Evolutionary conservation across 1,140 invertebrate species (phyloP).

Genomic region (Leguminivora glycinivorella): DNA sequence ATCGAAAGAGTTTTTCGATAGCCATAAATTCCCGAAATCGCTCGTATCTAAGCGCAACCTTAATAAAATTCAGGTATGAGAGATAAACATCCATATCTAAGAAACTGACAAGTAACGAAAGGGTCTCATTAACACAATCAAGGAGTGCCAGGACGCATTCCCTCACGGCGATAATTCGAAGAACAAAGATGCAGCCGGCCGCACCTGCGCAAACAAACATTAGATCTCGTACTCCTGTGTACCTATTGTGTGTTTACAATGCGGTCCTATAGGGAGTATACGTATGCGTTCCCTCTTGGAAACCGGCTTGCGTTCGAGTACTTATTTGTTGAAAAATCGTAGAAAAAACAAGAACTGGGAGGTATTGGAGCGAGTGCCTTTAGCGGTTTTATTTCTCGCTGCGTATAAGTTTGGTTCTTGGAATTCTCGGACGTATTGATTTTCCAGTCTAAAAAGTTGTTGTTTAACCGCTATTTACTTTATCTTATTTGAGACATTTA

Average conservation of each 20-base stretch:
- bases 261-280: neutral
- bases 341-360: neutral
- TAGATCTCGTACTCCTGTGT: conserved; percentile 32
- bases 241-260: conserved; percentile 24
- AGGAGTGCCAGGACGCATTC: conserved; percentile 17
- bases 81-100: neutral
- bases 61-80: conserved; percentile 5
- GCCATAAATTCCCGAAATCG: neutral
- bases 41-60: neutral
- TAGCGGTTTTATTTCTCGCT: neutral
- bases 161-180: conserved; percentile 63
- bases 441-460: neutral
- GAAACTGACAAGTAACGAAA: conserved; percentile 12
- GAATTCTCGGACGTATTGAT: neutral
- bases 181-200: conserved; percentile 64
- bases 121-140: conserved; percentile 23
- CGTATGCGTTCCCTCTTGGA: conserved; percentile 14
- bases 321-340: conserved; percentile 8
- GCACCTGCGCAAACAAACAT: conserved; percentile 74
- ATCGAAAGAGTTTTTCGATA: neutral
- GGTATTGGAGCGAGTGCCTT: neutral
- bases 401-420: neutral
- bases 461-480: neutral
- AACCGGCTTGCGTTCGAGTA: neutral
- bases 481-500: neutral